A percentile compares a stretch with the other conserved stretches of the same genome.
Conservation (phyloP, 2,888 invertebrate species). For the Torymus aiolomorphi region DNA sequence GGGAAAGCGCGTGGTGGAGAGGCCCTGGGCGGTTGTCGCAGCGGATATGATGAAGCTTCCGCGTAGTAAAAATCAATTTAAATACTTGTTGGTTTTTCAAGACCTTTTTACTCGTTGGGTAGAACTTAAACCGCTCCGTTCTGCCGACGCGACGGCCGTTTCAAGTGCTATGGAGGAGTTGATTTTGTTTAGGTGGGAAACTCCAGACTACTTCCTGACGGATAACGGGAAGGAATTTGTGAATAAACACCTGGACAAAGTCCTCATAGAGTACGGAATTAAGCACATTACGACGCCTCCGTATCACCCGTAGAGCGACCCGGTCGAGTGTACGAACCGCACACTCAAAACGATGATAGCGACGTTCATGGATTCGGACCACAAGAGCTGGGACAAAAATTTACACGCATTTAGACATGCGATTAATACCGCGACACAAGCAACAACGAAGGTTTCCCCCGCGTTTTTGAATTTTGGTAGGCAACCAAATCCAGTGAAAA, state of each 20-base stretch:
- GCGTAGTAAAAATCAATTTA: background rate
- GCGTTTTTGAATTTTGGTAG: too few species aligned
- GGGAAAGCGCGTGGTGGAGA: constrained; percentile 9
- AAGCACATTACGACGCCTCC: too few species aligned
- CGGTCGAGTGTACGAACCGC: background rate
- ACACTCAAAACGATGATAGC: constrained; percentile 28
- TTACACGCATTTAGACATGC: too few species aligned
- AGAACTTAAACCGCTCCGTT: constrained; percentile 3
- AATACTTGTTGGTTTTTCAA: constrained; percentile 23
- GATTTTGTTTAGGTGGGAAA: constrained; percentile 18
- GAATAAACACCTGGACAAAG: too few species aligned
- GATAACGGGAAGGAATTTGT: too few species aligned
- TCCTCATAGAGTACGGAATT: too few species aligned
- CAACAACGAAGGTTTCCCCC: too few species aligned
- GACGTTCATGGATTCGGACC: constrained; percentile 9
- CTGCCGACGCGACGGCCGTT: constrained; percentile 3
- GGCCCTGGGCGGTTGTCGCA: constrained; percentile 21
- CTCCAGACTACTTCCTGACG: background rate
- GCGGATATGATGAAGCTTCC: constrained; percentile 1
- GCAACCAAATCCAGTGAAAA: too few species aligned
- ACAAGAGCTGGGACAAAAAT: constrained; percentile 16
- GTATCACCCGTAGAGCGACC: background rate
- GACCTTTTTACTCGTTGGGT: constrained; percentile 22
- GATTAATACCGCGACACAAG: too few species aligned
- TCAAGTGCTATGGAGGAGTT: constrained; percentile 18